Conservation (phyloP, 2,797 vertebrate genomes). For the Pangasius mekongensis region DNA sequence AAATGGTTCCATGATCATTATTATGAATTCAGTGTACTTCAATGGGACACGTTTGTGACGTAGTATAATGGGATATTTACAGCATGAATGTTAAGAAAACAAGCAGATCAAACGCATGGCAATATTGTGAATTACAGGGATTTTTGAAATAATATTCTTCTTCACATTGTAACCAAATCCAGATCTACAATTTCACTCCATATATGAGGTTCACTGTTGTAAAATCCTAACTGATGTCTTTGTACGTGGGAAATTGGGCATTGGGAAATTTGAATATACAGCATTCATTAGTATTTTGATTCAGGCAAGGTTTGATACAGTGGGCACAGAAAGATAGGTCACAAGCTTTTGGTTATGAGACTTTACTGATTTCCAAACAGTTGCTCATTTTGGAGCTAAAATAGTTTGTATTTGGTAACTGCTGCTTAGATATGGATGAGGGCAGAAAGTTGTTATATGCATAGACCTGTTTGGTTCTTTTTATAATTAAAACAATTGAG, state of each 20-base stretch:
- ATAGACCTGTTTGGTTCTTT: slow-evolving; percentile 29
- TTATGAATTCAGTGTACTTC: neutral
- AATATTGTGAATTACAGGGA: neutral
- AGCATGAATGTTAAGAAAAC: neutral
- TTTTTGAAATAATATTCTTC: neutral
- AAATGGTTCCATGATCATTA: neutral
- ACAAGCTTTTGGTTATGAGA: slow-evolving; percentile 27
- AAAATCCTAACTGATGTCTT: neutral
- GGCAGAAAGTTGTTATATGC: slow-evolving; percentile 32
- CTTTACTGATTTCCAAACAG: slow-evolving; percentile 47
- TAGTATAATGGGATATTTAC: too few species aligned
- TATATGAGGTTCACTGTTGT: neutral
- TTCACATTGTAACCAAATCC: neutral
- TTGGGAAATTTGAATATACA: slow-evolving; percentile 24
- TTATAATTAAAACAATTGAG: slow-evolving; percentile 51
- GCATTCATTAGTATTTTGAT: slow-evolving; percentile 12
- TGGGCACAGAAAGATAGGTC: slow-evolving; percentile 30
- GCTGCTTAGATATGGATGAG: slow-evolving; percentile 37
- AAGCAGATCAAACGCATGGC: neutral
- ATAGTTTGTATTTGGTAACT: slow-evolving; percentile 53
- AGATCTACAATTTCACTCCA: neutral
- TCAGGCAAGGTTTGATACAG: slow-evolving; percentile 27
- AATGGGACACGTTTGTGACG: too few species aligned
- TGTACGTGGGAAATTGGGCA: neutral
- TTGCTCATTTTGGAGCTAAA: slow-evolving; percentile 49